Percentiles rank a stretch among this genome's conserved stretches.
Conservation (phyloP, 2,888 invertebrate species). For the Helicoverpa assulta region DNA sequence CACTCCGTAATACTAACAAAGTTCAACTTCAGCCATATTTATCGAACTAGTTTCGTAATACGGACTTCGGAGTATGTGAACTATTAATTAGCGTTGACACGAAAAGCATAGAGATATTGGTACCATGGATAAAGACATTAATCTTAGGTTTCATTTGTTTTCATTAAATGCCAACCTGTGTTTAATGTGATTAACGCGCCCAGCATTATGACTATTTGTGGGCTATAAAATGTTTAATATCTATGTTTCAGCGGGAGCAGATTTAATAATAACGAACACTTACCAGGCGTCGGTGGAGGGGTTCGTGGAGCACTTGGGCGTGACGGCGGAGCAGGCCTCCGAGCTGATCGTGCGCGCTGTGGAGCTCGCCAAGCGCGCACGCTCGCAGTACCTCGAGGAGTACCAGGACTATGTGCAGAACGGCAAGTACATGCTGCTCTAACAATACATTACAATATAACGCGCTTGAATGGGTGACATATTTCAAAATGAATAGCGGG, state of each 20-base stretch:
- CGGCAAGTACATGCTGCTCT: slow-evolving; percentile 67
- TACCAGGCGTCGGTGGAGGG: slow-evolving; percentile 96
- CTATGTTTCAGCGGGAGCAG: slow-evolving; percentile 93
- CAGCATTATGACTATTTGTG: slow-evolving; percentile 59
- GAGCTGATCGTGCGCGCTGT: slow-evolving; percentile 94
- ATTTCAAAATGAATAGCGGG: slow-evolving; percentile 57
- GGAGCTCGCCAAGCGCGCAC: slow-evolving; percentile 93
- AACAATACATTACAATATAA: slow-evolving; percentile 30
- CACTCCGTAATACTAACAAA: slow-evolving; percentile 74
- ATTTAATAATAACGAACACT: slow-evolving; percentile 96
- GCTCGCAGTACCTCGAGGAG: slow-evolving; percentile 91
- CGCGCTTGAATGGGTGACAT: slow-evolving; percentile 44
- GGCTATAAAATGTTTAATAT: slow-evolving; percentile 54
- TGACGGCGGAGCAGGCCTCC: slow-evolving; percentile 92
- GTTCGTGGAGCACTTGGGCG: slow-evolving; percentile 93
- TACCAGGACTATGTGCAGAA: slow-evolving; percentile 82
- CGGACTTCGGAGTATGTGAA: slow-evolving; percentile 66
- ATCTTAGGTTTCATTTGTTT: slow-evolving; percentile 78
- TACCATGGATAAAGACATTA: slow-evolving; percentile 71
- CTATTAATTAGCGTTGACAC: slow-evolving; percentile 70
- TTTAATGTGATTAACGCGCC: slow-evolving; percentile 73
- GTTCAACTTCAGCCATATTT: slow-evolving; percentile 80
- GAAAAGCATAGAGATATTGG: slow-evolving; percentile 71
- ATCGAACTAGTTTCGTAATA: slow-evolving; percentile 80
- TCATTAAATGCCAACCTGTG: slow-evolving; percentile 68